These are phyloP conservation scores for Dinoponera quadriceps DNA, from an alignment of 1,140 invertebrate genomes.

Conservation along the genomic window DNA sequence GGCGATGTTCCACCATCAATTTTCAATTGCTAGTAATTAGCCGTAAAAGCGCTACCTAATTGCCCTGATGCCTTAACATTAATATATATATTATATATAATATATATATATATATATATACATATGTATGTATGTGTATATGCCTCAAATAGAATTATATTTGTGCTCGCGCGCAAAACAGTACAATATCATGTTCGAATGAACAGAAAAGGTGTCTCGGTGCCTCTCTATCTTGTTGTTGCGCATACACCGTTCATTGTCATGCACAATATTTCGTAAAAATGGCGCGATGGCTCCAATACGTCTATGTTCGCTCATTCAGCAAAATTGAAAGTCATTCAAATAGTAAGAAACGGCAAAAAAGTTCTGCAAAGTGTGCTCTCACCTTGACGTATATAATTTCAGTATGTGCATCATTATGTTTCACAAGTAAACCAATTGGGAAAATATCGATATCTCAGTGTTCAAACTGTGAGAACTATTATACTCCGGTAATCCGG, in stretches of 20 bases:
- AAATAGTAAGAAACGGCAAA: too few species aligned
- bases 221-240: not conserved
- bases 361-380: too few species aligned
- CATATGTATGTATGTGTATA: not conserved
- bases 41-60: conserved; percentile 38
- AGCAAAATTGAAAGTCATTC: not conserved
- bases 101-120: too few species aligned
- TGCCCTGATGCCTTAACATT: conserved; percentile 18
- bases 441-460: too few species aligned
- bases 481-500: too few species aligned
- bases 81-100: too few species aligned
- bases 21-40: conserved; percentile 40
- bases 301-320: conserved; percentile 3
- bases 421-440: too few species aligned
- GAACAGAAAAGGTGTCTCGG: not conserved
- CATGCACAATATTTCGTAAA: conserved; percentile 4
- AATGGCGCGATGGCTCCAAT: not conserved
- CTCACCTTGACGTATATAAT: too few species aligned
- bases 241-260: not conserved
- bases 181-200: not conserved
- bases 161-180: not conserved
- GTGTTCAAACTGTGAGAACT: too few species aligned
- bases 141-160: conserved; percentile 24
- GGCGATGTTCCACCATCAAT: conserved; percentile 39
- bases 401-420: too few species aligned